Evolutionary conservation across 2,888 invertebrate genomes (phyloP).

Genomic region (Amaurobius ferox): DNA sequence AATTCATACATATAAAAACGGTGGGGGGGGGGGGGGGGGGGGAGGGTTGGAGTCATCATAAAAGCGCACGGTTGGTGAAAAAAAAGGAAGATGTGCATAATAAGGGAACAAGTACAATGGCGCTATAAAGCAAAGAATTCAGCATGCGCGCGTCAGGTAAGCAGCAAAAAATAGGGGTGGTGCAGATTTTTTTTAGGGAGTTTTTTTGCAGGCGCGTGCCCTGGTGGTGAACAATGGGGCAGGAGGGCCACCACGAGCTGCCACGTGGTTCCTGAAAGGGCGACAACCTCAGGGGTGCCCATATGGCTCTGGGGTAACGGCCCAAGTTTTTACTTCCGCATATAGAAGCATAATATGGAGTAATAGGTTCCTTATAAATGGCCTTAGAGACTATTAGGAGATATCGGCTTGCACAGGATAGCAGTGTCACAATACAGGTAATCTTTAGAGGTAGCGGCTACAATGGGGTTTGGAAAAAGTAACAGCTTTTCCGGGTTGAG

Average conservation of each 20-base stretch:
- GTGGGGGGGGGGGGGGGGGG: neutral
- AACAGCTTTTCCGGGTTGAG: neutral
- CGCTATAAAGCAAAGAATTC: slow-evolving; percentile 30
- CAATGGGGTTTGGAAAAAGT: neutral
- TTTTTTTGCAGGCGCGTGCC: slow-evolving; percentile 18
- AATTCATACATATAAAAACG: slow-evolving; percentile 7
- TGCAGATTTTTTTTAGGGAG: slow-evolving; percentile 19
- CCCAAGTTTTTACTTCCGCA: slow-evolving; percentile 52
- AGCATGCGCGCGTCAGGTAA: slow-evolving; percentile 62
- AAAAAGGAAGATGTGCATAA: slow-evolving; percentile 15
- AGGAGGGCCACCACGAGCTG: slow-evolving; percentile 26
- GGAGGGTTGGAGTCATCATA: slow-evolving; percentile 16
- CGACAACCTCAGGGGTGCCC: slow-evolving; percentile 60
- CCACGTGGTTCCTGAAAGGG: slow-evolving; percentile 33
- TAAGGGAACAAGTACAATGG: slow-evolving; percentile 20
- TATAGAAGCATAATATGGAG: slow-evolving; percentile 11
- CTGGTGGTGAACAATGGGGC: slow-evolving; percentile 29
- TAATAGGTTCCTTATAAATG: slow-evolving; percentile 31
- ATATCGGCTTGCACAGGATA: neutral
- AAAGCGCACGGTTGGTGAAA: neutral
- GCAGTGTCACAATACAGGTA: neutral
- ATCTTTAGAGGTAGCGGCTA: neutral
- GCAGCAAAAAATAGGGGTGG: slow-evolving; percentile 37
- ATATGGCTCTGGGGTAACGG: slow-evolving; percentile 50
- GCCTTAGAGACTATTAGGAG: slow-evolving; percentile 44